Base-by-base conservation (phyloP, 2,888 invertebrate genomes). In the Drosophila anomalipes region DNA sequence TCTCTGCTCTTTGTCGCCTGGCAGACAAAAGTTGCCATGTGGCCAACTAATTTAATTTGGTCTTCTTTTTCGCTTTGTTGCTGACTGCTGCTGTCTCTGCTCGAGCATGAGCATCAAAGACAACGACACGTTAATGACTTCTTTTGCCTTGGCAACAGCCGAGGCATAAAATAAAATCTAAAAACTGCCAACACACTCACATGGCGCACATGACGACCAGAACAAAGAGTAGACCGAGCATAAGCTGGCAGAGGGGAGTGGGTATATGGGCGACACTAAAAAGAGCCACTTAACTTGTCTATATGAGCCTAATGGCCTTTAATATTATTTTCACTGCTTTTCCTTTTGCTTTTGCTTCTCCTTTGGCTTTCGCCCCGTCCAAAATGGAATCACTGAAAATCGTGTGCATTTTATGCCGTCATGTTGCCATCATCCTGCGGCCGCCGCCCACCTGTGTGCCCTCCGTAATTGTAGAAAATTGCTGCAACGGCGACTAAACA, bases 291-390 rank as follows among this genome's bases (percentile, higher is more conserved):
- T 93, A 93, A 91, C 92, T 92, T 93, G 93, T 93, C 92, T 93
- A 92, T 93, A 93, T 91, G 93, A 92, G 93, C 92, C 92, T 93
- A 93, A 93, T 93, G 92, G 92, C 90, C 92, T 92, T 91, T 92
- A 92, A 89, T 91, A 91, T 91, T 88, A 83, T 89, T 90, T 86
- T 86, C 86, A 88, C 82, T 89, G 83, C 76, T 78, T 77, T 81
- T 81, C 70, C 73, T 72, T 76, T 72, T 64, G 70, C 71, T 66
- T 57, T 56, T n/a, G 56, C 70, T 32, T 37, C 58, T 47, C 69
- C 57, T 62, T 54, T 44, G 22, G 66, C 52, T 52, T n/a, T 47
- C 51, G 32, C n/a, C 53, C 5, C 6, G 54, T 52, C 60, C 57
- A 69, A 77, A 77, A 88, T 73, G 74, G 90, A 89, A 89, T 81